Evolutionary conservation across 2,797 vertebrate genomes (phyloP).

Genomic region (Chelon labrosus): DNA sequence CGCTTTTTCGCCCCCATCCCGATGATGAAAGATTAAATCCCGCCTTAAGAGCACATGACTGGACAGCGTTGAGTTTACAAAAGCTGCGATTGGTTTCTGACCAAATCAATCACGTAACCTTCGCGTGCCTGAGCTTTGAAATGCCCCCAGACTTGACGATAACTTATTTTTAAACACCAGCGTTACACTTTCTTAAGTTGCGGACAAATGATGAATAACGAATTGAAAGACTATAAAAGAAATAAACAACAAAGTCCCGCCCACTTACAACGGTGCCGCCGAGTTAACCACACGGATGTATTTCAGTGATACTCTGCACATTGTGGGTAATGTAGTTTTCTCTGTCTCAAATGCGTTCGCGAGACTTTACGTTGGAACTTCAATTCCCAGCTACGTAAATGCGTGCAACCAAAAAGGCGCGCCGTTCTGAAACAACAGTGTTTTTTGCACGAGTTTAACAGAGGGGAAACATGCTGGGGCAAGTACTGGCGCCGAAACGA

Average conservation of each 20-base stretch:
- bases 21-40: constrained; percentile 36
- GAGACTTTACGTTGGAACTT: constrained; percentile 22
- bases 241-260: neutral
- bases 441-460: neutral
- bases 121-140: neutral
- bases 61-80: constrained; percentile 30
- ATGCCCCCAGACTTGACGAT: fast-evolving
- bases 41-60: constrained; percentile 44
- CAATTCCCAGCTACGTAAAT: constrained; percentile 45
- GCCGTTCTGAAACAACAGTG: constrained; percentile 50
- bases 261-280: neutral
- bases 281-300: constrained; percentile 13
- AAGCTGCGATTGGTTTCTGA: constrained; percentile 36
- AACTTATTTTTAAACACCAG: neutral
- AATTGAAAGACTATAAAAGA: neutral
- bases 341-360: fast-evolving
- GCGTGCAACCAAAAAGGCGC: constrained; percentile 39
- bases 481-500: constrained; percentile 32
- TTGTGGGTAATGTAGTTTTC: constrained; percentile 71
- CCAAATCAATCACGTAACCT: constrained; percentile 31
- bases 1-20: constrained; percentile 40
- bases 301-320: constrained; percentile 25
- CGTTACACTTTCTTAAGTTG: neutral
- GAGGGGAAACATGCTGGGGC: constrained; percentile 49
- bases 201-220: fast-evolving